Conservation (phyloP, 2,113 vertebrate genomes). For the Eleginops maclovinus region DNA sequence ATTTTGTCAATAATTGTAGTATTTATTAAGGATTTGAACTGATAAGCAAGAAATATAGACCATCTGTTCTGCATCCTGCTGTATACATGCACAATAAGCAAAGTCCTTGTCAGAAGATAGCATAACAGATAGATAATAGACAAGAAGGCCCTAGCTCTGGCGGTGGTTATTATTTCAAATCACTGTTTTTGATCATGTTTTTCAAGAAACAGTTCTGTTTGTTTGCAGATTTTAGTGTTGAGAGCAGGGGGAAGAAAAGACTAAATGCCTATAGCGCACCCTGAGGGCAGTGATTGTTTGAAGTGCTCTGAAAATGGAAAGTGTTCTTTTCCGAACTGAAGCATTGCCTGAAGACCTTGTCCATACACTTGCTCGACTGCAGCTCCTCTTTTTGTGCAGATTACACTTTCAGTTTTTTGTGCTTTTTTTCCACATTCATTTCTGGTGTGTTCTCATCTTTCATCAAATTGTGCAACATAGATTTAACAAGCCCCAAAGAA, state of each 20-base stretch:
- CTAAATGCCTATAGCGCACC: constrained; percentile 48
- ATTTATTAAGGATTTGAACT: not conserved
- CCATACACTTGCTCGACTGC: constrained; percentile 23
- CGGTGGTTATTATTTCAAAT: constrained; percentile 11
- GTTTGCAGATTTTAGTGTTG: constrained; percentile 40
- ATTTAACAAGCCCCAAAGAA: not conserved
- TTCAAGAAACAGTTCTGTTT: constrained; percentile 40
- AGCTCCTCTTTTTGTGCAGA: constrained; percentile 13
- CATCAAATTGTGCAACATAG: not conserved
- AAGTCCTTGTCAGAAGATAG: not conserved
- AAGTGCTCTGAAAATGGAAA: constrained; percentile 59
- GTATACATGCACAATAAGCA: not conserved
- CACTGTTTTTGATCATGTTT: constrained; percentile 13
- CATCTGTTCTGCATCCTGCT: not conserved
- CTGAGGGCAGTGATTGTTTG: constrained; percentile 62
- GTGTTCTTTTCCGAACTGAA: constrained; percentile 51
- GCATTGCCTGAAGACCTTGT: constrained; percentile 48
- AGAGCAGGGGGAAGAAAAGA: constrained; percentile 29
- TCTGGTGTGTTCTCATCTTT: not conserved
- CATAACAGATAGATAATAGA: not conserved
- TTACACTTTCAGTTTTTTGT: not conserved
- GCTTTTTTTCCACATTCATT: not conserved
- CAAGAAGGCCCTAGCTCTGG: not conserved
- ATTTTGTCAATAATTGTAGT: not conserved
- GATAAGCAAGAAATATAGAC: not conserved